Conservation (phyloP, 1,140 invertebrate genomes). For the Calephelis virginiensis region DNA sequence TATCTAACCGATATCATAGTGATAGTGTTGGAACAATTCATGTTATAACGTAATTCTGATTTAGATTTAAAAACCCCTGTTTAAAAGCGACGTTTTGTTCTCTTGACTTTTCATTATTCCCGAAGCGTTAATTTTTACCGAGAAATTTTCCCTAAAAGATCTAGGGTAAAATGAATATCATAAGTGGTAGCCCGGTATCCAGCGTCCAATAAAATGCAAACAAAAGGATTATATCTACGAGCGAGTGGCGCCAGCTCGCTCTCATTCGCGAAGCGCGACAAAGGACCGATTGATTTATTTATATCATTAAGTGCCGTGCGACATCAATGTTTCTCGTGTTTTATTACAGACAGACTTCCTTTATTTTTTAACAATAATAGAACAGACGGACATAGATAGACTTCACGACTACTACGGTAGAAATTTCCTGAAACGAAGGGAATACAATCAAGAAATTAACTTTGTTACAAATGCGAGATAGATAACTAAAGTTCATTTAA, state of each 20-base stretch:
- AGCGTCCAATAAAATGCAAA: slow-evolving; percentile 18
- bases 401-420: no score
- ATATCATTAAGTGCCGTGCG: slow-evolving; percentile 27
- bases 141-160: not conserved
- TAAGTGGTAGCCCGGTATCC: not conserved
- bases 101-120: no score
- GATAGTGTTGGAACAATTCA: no score
- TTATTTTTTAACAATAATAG: slow-evolving; percentile 17
- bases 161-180: not conserved
- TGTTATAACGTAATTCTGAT: no score
- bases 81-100: no score
- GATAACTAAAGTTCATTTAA: no score
- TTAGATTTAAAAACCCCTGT: no score
- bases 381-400: slow-evolving; percentile 6
- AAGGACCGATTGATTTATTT: slow-evolving; percentile 40
- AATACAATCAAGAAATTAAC: no score
- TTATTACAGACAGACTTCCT: slow-evolving; percentile 21
- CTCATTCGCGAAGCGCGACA: slow-evolving; percentile 29
- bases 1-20: no score
- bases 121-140: no score
- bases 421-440: no score
- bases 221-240: slow-evolving; percentile 31
- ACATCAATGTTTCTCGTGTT: slow-evolving; percentile 24
- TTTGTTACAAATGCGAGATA: no score
- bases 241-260: slow-evolving; percentile 32